Percentiles rank a stretch among this genome's conserved stretches.
Evolutionary conservation across 2,888 invertebrate genomes (phyloP).

Genomic region (Drosophila formosana): DNA sequence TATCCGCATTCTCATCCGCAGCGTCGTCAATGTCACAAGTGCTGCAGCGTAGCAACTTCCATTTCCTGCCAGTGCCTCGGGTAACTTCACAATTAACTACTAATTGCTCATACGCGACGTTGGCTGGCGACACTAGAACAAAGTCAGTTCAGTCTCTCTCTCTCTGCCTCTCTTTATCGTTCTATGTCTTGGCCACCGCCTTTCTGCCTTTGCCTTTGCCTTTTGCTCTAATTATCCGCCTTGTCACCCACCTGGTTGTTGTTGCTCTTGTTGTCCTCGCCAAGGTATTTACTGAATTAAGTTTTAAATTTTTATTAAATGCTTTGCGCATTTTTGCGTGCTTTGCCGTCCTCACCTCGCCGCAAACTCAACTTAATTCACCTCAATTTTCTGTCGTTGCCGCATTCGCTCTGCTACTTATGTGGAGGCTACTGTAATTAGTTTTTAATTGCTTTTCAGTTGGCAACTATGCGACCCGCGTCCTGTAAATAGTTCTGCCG

Average conservation of each 20-base stretch:
- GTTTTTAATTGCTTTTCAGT: slow-evolving; percentile 81
- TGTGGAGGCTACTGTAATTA: slow-evolving; percentile 67
- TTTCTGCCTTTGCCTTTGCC: slow-evolving; percentile 27
- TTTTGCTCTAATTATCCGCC: slow-evolving; percentile 72
- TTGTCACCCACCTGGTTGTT: slow-evolving; percentile 59
- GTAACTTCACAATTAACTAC: slow-evolving; percentile 79
- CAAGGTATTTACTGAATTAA: slow-evolving; percentile 75
- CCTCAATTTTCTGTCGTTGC: not conserved
- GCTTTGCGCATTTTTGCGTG: slow-evolving; percentile 65
- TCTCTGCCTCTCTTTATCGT: not conserved
- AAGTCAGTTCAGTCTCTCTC: slow-evolving; percentile 43
- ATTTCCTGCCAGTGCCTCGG: slow-evolving; percentile 58
- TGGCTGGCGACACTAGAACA: slow-evolving; percentile 61
- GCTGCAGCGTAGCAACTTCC: slow-evolving; percentile 59
- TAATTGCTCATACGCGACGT: slow-evolving; percentile 80
- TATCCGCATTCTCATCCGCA: slow-evolving; percentile 47
- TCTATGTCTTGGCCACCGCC: not conserved
- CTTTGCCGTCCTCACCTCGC: not conserved
- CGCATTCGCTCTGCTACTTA: slow-evolving; percentile 25
- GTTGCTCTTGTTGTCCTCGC: slow-evolving; percentile 18
- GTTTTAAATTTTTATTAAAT: slow-evolving; percentile 81
- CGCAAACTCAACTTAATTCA: not conserved
- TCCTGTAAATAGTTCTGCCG: slow-evolving; percentile 63
- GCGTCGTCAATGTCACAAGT: slow-evolving; percentile 74
- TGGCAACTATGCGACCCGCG: slow-evolving; percentile 53